A percentile compares a stretch with the other conserved stretches of the same genome.
Conservation (phyloP, 2,888 invertebrate species). For the Yponomeuta malinellus region DNA sequence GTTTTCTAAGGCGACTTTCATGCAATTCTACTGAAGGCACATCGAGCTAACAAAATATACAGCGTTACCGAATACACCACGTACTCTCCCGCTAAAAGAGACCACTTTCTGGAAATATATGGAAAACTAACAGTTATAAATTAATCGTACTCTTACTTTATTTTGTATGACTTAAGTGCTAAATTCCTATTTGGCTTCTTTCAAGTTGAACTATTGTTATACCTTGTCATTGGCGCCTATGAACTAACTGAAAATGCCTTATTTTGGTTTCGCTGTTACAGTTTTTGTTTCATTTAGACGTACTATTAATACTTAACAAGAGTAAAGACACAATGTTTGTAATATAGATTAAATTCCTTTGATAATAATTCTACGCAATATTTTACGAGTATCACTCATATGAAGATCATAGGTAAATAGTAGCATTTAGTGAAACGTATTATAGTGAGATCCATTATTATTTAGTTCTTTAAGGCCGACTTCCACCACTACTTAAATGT, state of each 20-base stretch:
- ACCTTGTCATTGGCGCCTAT: slow-evolving; percentile 50
- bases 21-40: slow-evolving; percentile 58
- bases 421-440: slow-evolving; percentile 47
- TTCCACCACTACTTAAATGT: too few species aligned
- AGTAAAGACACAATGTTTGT: background rate
- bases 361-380: background rate
- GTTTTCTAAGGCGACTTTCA: too few species aligned
- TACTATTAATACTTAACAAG: background rate
- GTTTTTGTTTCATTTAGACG: background rate
- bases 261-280: slow-evolving; percentile 62
- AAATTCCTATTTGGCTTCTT: slow-evolving; percentile 72
- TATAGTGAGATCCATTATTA: slow-evolving; percentile 56
- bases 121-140: slow-evolving; percentile 26
- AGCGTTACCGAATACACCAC: slow-evolving; percentile 39
- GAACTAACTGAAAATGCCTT: slow-evolving; percentile 44
- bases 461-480: slow-evolving; percentile 41
- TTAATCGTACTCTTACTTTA: slow-evolving; percentile 35
- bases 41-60: slow-evolving; percentile 55
- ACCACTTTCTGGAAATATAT: slow-evolving; percentile 21
- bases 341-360: background rate
- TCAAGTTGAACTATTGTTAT: slow-evolving; percentile 74
- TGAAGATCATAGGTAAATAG: background rate
- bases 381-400: background rate
- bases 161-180: slow-evolving; percentile 51
- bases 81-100: slow-evolving; percentile 31